Base-by-base conservation (phyloP, 2,113 vertebrate species). In the Datnioides undecimradiatus region DNA sequence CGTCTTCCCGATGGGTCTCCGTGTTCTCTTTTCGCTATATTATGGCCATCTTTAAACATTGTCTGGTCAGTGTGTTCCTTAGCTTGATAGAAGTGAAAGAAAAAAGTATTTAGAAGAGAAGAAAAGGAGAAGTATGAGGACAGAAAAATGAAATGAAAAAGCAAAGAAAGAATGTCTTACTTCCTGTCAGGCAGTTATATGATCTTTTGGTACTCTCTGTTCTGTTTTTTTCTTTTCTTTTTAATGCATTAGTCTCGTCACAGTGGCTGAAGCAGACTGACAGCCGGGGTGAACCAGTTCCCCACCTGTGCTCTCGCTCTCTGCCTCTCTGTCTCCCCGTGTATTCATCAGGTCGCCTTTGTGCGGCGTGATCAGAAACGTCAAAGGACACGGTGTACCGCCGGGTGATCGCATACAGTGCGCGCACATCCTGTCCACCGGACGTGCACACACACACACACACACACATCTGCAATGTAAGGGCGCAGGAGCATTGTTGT, bases 221-320 rank as follows among this genome's bases (percentile, higher is more conserved):
- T 70, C 34, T 31, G 27, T 70, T 52, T 40, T 60, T 46, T 31
- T 70, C 34, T 31, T n/a, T 70, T 52, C 33, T 60, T 46, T 60
- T 63, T 65, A 3, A 87, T 77, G 69, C 43, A 41, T 75, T 76
- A 33, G 72, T 67, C n/a, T 58, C 0, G 4, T 80, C 80, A 79
- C 23, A 52, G 8, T 62, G 65, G 55, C 33, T 38, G 76, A 85
- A 70, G 58, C 46, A 55, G 65, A 66, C 19, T 58, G 79, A 80
- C 68, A 76, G 63, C 59, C 10, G 48, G 57, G 57, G 43, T 62
- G 57, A 36, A 40, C 57, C 58, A 45, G 63, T 65, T 68, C n/a
- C 57, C 74, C 74, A 75, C 45, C 84, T 65, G 73, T 38, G 48
- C 73, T 71, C 43, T 52, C 40, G n/a, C 23, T 14, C 43, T 46